phyloP scores from a whole-genome alignment of 2,888 invertebrate genomes.

The Neocrepidodera transversa region DNA sequence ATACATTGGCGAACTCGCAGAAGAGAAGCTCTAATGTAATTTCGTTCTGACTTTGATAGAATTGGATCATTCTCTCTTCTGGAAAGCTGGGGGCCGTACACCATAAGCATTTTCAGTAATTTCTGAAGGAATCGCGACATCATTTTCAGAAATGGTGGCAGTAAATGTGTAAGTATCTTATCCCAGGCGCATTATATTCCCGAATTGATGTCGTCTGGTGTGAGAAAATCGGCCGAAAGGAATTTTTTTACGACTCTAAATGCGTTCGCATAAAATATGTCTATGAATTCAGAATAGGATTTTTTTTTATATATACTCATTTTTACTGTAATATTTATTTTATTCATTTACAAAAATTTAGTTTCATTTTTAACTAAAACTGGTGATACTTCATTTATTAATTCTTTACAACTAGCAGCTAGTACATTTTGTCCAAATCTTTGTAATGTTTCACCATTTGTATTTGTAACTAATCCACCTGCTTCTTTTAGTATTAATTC shows the following conservation, averaged over 20 bases:
- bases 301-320: too few relatives aligned
- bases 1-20: constrained; percentile 14
- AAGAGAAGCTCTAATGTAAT: constrained; percentile 31
- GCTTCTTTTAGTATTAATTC: constrained; percentile 91
- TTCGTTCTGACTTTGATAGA: constrained; percentile 36
- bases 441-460: constrained; percentile 82
- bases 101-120: constrained; percentile 50
- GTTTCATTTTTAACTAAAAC: constrained; percentile 28
- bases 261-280: constrained; percentile 16
- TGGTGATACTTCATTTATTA: constrained; percentile 73
- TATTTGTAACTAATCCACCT: constrained; percentile 89
- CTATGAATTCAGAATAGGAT: constrained; percentile 6
- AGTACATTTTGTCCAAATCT: constrained; percentile 81
- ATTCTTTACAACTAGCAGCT: constrained; percentile 74
- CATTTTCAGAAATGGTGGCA: constrained; percentile 49
- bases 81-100: constrained; percentile 44
- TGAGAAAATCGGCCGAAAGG: constrained; percentile 11
- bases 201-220: constrained; percentile 29
- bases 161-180: constrained; percentile 52
- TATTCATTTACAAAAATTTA: neutral
- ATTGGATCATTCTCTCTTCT: constrained; percentile 41
- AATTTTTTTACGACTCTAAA: constrained; percentile 18
- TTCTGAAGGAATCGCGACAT: constrained; percentile 49
- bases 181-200: constrained; percentile 42
- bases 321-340: too few relatives aligned